phyloP scores from a whole-genome alignment of 2,797 vertebrate genomes.

The Poecilia picta region DNA sequence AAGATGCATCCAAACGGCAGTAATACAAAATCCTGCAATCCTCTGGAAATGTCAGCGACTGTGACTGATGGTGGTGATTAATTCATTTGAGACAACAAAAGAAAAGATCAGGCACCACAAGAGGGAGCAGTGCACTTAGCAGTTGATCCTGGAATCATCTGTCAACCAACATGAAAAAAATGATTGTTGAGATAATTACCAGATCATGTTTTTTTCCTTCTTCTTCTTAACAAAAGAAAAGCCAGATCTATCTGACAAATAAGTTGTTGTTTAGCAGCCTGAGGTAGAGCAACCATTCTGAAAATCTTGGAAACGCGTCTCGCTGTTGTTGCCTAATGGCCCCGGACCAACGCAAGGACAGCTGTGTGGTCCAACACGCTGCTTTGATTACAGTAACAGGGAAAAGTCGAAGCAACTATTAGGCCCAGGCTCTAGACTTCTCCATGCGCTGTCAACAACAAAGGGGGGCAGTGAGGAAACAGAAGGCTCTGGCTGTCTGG shows the following conservation, averaged over 20 bases:
- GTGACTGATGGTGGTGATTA: conserved; percentile 12
- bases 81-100: conserved; percentile 10
- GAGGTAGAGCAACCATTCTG: conserved; percentile 29
- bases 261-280: conserved; percentile 36
- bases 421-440: conserved; percentile 52
- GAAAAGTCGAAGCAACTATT: conserved; percentile 62
- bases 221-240: conserved; percentile 13
- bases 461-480: conserved; percentile 60
- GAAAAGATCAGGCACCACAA: conserved; percentile 42
- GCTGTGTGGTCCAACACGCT: conserved; percentile 73
- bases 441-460: conserved; percentile 62
- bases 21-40: background rate
- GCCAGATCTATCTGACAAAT: conserved; percentile 29
- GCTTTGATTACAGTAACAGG: conserved; percentile 72
- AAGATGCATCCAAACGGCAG: conserved; percentile 7
- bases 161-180: conserved; percentile 2
- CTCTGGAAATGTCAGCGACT: conserved; percentile 8
- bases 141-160: conserved; percentile 16
- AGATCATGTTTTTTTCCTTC: conserved; percentile 30
- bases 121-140: conserved; percentile 63
- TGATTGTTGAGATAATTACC: conserved; percentile 20
- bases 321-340: conserved; percentile 60
- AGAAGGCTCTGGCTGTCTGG: conserved; percentile 63
- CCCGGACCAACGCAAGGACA: conserved; percentile 53
- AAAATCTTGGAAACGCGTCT: conserved; percentile 43